These are phyloP conservation scores for Microtus ochrogaster DNA, from an alignment of 2,113 vertebrate species.

Conservation along the genomic window DNA sequence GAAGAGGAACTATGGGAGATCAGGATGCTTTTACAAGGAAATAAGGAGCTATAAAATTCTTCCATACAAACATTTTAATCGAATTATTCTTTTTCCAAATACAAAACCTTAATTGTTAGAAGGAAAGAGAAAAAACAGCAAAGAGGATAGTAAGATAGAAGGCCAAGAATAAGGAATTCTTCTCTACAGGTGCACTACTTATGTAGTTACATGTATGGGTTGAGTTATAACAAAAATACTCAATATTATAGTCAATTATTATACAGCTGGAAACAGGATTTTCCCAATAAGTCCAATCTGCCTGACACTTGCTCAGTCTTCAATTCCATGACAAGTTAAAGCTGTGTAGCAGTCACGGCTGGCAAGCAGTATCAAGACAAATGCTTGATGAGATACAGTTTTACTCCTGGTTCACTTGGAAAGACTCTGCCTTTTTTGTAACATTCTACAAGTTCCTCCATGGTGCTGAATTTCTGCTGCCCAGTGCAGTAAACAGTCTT, in stretches of 20 bases:
- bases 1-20: conserved; percentile 59
- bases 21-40: conserved; percentile 59
- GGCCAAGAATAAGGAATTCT: conserved; percentile 64
- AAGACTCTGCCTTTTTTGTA: conserved; percentile 97
- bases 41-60: conserved; percentile 68
- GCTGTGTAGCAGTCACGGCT: conserved; percentile 67
- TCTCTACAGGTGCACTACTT: conserved; percentile 67
- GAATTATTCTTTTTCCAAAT: conserved; percentile 69
- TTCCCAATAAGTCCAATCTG: conserved; percentile 61
- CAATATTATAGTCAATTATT: conserved; percentile 71
- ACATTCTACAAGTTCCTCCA: conserved; percentile 96
- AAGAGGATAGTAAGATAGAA: conserved; percentile 59
- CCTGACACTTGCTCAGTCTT: conserved; percentile 63
- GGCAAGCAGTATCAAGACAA: conserved; percentile 88
- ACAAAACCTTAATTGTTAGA: conserved; percentile 76
- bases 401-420: conserved; percentile 95
- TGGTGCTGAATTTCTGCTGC: conserved; percentile 94
- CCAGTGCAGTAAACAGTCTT: conserved; percentile 93
- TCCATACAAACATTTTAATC: conserved; percentile 62
- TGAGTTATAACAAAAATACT: conserved; percentile 79
- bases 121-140: conserved; percentile 54
- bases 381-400: conserved; percentile 94
- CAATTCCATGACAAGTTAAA: conserved; percentile 61
- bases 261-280: conserved; percentile 70
- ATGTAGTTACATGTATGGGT: conserved; percentile 59